phyloP scores from a whole-genome alignment of 2,888 invertebrate genomes.

The Drosophila lacicola region DNA sequence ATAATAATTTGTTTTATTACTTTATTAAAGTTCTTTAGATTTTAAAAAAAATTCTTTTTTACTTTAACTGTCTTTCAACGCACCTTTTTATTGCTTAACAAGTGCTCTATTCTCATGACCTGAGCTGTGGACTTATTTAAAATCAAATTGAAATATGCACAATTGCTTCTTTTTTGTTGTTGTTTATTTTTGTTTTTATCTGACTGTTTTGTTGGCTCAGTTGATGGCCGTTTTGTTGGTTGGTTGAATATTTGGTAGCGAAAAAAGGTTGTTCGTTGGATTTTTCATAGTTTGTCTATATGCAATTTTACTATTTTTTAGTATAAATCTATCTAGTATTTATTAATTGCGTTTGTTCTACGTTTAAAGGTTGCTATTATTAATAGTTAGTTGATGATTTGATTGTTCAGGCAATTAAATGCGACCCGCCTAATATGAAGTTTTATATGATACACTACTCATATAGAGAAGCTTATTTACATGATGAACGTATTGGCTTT shows the following conservation, averaged over 20 bases:
- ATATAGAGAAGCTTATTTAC: constrained; percentile 74
- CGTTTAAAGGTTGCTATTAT: constrained; percentile 65
- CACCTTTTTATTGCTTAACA: too few relatives aligned
- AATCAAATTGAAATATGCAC: constrained; percentile 10
- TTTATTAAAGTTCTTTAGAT: neutral
- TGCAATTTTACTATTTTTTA: constrained; percentile 65
- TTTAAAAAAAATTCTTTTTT: neutral
- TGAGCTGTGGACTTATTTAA: constrained; percentile 5
- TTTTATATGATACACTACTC: constrained; percentile 65
- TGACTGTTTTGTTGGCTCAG: constrained; percentile 41
- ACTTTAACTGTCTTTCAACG: too few relatives aligned
- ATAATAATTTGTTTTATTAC: too few relatives aligned
- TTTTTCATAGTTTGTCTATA: constrained; percentile 70
- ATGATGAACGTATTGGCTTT: constrained; percentile 62
- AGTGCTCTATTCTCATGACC: constrained; percentile 34
- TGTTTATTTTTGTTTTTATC: constrained; percentile 45
- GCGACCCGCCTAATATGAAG: constrained; percentile 44
- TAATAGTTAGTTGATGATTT: constrained; percentile 41
- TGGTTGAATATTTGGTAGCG: constrained; percentile 63
- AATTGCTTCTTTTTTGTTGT: constrained; percentile 7
- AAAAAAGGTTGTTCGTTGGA: constrained; percentile 77
- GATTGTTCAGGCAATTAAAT: constrained; percentile 49
- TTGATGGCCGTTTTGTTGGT: constrained; percentile 35
- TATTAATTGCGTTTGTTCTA: constrained; percentile 54
- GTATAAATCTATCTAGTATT: constrained; percentile 49